These are phyloP conservation scores for Sebastes hubbsi DNA, from an alignment of 2,797 vertebrate species.

Conservation along the genomic window DNA sequence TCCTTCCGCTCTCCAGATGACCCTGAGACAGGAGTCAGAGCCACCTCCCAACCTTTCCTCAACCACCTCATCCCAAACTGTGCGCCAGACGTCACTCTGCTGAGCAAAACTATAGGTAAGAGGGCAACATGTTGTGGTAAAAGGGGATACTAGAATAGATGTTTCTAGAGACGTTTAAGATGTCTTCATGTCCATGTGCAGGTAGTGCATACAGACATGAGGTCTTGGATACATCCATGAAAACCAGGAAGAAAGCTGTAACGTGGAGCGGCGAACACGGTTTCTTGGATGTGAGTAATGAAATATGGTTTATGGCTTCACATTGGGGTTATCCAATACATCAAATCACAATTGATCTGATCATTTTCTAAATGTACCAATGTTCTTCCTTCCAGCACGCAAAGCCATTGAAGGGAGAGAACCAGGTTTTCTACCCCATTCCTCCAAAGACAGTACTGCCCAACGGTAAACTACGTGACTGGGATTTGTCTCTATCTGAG, in stretches of 20 bases:
- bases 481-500: constrained; percentile 68
- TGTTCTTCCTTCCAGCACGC: constrained; percentile 65
- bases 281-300: constrained; percentile 79
- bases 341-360: background rate
- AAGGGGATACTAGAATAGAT: background rate
- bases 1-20: constrained; percentile 75
- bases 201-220: constrained; percentile 84
- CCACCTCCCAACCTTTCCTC: constrained; percentile 58
- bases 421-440: constrained; percentile 76
- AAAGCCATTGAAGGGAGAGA: constrained; percentile 68
- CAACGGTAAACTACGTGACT: constrained; percentile 67
- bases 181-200: constrained; percentile 53
- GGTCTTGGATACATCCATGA: constrained; percentile 64
- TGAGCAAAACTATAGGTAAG: constrained; percentile 82
- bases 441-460: constrained; percentile 73
- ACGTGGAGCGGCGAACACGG: constrained; percentile 75
- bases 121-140: background rate
- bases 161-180: background rate
- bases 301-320: background rate
- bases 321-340: background rate
- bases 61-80: constrained; percentile 68
- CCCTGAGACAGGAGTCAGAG: constrained; percentile 56
- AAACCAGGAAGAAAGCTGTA: constrained; percentile 71
- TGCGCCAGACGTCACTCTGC: constrained; percentile 66
- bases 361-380: background rate